These are phyloP conservation scores for Calycopis cecrops DNA, from an alignment of 1,140 invertebrate genomes.

Conservation along the genomic window DNA sequence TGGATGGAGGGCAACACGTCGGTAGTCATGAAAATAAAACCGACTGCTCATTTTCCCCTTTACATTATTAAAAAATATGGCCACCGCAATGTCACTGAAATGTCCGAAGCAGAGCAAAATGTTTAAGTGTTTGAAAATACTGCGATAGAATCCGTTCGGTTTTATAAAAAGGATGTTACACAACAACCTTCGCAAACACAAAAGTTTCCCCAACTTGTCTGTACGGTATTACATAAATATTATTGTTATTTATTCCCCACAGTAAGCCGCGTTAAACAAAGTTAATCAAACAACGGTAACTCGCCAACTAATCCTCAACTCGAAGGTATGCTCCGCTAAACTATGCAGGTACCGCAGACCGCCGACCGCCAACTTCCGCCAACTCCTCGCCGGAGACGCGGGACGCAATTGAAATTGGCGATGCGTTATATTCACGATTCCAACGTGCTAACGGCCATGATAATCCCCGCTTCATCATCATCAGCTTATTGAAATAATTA, in stretches of 20 bases:
- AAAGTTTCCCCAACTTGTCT: background rate
- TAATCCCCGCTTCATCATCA: background rate
- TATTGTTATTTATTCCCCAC: constrained; percentile 7
- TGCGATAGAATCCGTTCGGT: too few species aligned
- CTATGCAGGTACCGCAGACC: constrained; percentile 14
- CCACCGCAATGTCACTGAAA: too few species aligned
- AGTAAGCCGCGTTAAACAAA: constrained; percentile 3
- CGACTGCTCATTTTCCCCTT: too few species aligned
- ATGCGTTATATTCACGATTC: background rate
- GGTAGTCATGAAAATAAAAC: too few species aligned
- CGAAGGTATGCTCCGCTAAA: constrained; percentile 1
- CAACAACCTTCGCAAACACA: too few species aligned
- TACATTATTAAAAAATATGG: too few species aligned
- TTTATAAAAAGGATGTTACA: too few species aligned
- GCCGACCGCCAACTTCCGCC: background rate
- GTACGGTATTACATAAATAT: constrained; percentile 3
- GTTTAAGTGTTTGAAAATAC: too few species aligned
- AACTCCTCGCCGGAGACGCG: background rate
- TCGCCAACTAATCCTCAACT: constrained; percentile 6
- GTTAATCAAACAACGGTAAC: constrained; percentile 5
- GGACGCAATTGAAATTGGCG: background rate
- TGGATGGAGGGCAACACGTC: too few species aligned
- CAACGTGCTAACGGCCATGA: background rate
- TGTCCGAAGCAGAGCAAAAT: too few species aligned
- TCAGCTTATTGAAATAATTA: too few species aligned